phyloP scores from a whole-genome alignment of 2,888 invertebrate genomes.

The Atrina japonica region DNA sequence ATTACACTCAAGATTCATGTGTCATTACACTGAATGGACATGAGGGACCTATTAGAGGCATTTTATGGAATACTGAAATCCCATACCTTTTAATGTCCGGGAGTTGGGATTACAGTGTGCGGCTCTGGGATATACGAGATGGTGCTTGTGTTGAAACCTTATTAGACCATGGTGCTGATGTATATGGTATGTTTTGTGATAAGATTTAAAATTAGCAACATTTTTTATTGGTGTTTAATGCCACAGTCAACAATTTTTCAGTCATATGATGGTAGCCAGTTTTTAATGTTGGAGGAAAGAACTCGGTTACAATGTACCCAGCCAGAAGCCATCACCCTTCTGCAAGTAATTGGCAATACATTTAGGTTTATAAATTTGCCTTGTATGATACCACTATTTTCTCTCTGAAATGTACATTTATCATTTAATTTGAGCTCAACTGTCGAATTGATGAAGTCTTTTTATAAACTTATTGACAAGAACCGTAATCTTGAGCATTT shows the following conservation, averaged over 20 bases:
- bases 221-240: too few relatives aligned
- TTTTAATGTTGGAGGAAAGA: too few relatives aligned
- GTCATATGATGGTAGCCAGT: too few relatives aligned
- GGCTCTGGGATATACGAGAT: slow-evolving; percentile 81
- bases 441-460: too few relatives aligned
- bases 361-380: too few relatives aligned
- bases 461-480: background rate
- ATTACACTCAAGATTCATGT: slow-evolving; percentile 79
- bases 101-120: slow-evolving; percentile 81
- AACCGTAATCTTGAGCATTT: too few relatives aligned
- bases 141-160: slow-evolving; percentile 79
- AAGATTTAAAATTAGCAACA: background rate
- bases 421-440: too few relatives aligned
- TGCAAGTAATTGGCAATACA: background rate
- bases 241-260: too few relatives aligned
- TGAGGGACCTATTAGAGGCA: slow-evolving; percentile 79
- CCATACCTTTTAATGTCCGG: slow-evolving; percentile 81
- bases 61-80: slow-evolving; percentile 81
- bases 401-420: too few relatives aligned
- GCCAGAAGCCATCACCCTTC: background rate
- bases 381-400: too few relatives aligned
- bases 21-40: slow-evolving; percentile 79
- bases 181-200: slow-evolving; percentile 77
- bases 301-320: too few relatives aligned
- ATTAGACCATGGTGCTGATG: slow-evolving; percentile 81